A percentile compares a stretch with the other conserved stretches of the same genome.
Evolutionary conservation across 2,888 invertebrate species (phyloP).

Genomic region (Polyommatus icarus): DNA sequence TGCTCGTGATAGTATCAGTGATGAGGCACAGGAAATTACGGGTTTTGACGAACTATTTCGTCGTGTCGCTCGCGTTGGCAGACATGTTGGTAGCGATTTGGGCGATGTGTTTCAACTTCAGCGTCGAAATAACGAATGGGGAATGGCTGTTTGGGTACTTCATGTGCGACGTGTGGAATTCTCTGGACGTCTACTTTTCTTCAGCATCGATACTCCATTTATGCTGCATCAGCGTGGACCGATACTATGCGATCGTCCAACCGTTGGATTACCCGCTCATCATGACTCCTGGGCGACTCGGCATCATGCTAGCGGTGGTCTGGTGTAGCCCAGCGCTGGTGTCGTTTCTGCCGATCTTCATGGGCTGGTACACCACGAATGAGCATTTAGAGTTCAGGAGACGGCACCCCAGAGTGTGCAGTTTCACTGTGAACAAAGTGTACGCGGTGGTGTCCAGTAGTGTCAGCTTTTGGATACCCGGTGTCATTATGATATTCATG

Average conservation of each 20-base stretch:
- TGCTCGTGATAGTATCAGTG: constrained; percentile 93
- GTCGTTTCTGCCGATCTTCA: constrained; percentile 96
- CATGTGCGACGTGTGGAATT: constrained; percentile 98
- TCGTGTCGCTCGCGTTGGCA: constrained; percentile 95
- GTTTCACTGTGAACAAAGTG: constrained; percentile 91
- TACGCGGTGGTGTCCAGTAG: constrained; percentile 94
- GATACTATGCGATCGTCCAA: constrained; percentile 95
- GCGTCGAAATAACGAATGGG: constrained; percentile 90
- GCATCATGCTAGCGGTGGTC: constrained; percentile 91
- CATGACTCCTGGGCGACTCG: constrained; percentile 91
- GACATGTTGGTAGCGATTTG: constrained; percentile 96
- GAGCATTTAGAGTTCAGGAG: constrained; percentile 86
- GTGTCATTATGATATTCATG: constrained; percentile 95
- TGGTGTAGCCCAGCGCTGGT: constrained; percentile 96
- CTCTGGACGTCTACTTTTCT: constrained; percentile 96
- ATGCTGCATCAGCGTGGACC: constrained; percentile 94
- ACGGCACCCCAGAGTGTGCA: constrained; percentile 86
- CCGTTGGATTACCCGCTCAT: constrained; percentile 95
- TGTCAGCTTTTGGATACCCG: constrained; percentile 96
- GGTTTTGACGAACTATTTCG: constrained; percentile 97
- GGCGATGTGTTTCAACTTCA: constrained; percentile 97
- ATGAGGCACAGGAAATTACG: constrained; percentile 83
- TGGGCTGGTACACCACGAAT: constrained; percentile 95
- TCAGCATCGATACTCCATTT: constrained; percentile 96
- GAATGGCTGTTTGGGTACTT: constrained; percentile 94